Percentiles rank a stretch among this genome's conserved stretches.
phyloP scores from a whole-genome alignment of 2,888 invertebrate species.

The Uloborus plumipes region DNA sequence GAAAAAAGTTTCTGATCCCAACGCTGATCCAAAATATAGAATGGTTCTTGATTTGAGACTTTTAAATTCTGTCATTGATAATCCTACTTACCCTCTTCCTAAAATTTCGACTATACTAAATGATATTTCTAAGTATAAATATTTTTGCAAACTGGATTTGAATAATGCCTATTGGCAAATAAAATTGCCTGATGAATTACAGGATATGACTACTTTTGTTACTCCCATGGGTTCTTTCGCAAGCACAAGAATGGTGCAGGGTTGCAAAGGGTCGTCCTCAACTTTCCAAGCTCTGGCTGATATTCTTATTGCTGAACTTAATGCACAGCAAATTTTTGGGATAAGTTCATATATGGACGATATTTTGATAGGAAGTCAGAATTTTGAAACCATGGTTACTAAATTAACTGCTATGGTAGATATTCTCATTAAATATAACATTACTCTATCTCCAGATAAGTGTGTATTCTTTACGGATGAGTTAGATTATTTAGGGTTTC shows the following conservation, averaged over 20 bases:
- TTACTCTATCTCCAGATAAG: conserved; percentile 16
- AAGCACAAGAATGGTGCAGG: conserved; percentile 10
- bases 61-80: not conserved
- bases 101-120: not conserved
- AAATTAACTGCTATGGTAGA: not conserved
- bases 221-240: conserved; percentile 22
- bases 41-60: not conserved
- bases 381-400: not conserved
- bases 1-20: not conserved
- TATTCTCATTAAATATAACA: conserved; percentile 6
- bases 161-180: conserved; percentile 22
- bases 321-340: not conserved
- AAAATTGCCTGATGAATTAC: conserved; percentile 4
- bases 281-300: conserved; percentile 21
- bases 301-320: conserved; percentile 2
- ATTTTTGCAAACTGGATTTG: not conserved
- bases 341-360: conserved; percentile 1
- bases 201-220: conserved; percentile 4
- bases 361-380: not conserved
- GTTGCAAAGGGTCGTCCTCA: not conserved
- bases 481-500: conserved; percentile 15
- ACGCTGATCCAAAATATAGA: not conserved
- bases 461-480: not conserved
- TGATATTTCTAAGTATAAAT: conserved; percentile 6
- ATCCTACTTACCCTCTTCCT: not conserved